Evolutionary conservation across 2,113 vertebrate species (phyloP), one percentile per base, ranked within the genome.

Genomic region (Rhinoderma darwinii): DNA sequence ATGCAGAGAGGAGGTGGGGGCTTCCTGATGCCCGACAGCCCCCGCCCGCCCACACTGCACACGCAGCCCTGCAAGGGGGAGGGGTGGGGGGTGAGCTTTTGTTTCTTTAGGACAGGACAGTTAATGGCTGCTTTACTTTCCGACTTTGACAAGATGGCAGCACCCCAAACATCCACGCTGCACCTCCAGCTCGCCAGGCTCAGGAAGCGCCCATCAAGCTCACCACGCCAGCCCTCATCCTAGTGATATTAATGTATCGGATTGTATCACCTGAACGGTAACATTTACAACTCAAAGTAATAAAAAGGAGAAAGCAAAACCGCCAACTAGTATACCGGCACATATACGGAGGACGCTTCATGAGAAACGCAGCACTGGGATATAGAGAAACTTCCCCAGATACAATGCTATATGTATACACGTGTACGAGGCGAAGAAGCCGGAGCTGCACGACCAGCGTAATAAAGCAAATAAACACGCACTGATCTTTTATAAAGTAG

Each of bases 91-190:
- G 66, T n/a, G 12, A 80, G 84, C 84, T 86, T 86, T 86, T 86
- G 84, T 86, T 86, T 86, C 84, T 86, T 86, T 86, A 80, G 84
- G 84, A 81, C 77, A 86, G 84, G 77, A 86, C 76, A 86, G 85
- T 82, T 82, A 87, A 87, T 87, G 78, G 78, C 78, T 59, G 78
- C 85, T 87, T 87, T 87, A 87, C 85, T 87, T 82, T 79, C 68
- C 39, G n/a, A 82, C 66, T 81, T 74, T 87, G 85, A 87, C 79
- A 87, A 87, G 85, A 87, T 87, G 85, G 85, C 77, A 73, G 85
- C 68, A 81, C 85, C 85, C 85, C 85, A 73, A 86, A 32, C 35
- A 20, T 63, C 20, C 59, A 17, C 5, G 5, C 18, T 17, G n/a
- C 39, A 77, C 18, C 56, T 43, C 32, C 25, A 30, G 56, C 51